phyloP scores from a whole-genome alignment of 2,797 vertebrate species.

The Cyclopterus lumpus region DNA sequence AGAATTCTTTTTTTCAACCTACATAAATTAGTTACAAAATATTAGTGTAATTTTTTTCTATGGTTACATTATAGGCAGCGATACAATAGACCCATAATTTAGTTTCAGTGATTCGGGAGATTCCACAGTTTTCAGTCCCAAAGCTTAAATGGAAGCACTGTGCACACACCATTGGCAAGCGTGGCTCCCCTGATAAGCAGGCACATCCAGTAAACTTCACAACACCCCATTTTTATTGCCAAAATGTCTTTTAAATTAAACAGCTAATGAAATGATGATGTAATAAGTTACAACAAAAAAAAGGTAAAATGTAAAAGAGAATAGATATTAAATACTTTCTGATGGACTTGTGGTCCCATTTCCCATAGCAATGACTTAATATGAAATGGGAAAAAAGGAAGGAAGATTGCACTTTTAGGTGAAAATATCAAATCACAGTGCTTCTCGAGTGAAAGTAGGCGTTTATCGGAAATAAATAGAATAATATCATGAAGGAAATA shows the following conservation, averaged over 20 bases:
- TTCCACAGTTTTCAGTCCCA: constrained; percentile 79
- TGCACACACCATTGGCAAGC: constrained; percentile 63
- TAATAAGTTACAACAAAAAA: constrained; percentile 82
- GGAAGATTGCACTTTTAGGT: constrained; percentile 83
- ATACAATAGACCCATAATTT: constrained; percentile 78
- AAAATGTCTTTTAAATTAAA: constrained; percentile 86
- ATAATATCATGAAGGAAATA: constrained; percentile 83
- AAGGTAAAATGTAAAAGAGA: constrained; percentile 73
- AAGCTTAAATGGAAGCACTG: constrained; percentile 79
- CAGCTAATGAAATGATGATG: constrained; percentile 81
- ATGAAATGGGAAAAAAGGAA: constrained; percentile 68
- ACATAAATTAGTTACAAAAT: constrained; percentile 89
- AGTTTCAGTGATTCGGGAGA: constrained; percentile 82
- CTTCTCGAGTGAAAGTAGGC: constrained; percentile 78
- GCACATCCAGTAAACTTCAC: constrained; percentile 83
- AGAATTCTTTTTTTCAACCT: constrained; percentile 87
- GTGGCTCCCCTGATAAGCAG: constrained; percentile 82
- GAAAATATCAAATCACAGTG: constrained; percentile 83
- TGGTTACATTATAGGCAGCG: constrained; percentile 78
- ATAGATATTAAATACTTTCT: constrained; percentile 84
- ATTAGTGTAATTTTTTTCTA: constrained; percentile 87
- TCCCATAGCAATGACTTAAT: constrained; percentile 66
- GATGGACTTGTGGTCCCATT: constrained; percentile 76
- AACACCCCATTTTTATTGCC: constrained; percentile 82
- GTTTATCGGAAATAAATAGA: constrained; percentile 82